Conservation (phyloP, 2,113 vertebrate species). For the Nesoenas mayeri region DNA sequence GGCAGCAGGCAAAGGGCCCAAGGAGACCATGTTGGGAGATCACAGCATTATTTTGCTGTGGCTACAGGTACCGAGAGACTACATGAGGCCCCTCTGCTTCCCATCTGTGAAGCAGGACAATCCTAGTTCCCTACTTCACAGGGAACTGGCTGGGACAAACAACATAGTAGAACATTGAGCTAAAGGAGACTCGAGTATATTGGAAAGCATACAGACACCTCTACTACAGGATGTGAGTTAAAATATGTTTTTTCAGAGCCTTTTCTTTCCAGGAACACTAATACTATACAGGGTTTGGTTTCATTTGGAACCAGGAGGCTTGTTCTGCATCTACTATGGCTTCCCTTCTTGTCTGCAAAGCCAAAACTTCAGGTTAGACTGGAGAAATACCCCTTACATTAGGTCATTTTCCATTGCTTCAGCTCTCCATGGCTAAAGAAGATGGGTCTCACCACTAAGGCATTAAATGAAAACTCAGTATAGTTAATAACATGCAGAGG, state of each 20-base stretch:
- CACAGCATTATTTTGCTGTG: neutral
- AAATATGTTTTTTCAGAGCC: neutral
- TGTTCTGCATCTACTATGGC: neutral
- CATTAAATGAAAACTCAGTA: neutral
- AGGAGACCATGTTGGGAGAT: rapidly evolving
- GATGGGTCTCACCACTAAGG: neutral
- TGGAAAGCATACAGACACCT: neutral
- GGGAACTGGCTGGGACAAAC: neutral
- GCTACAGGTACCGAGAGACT: neutral
- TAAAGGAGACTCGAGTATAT: neutral
- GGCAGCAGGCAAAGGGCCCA: neutral
- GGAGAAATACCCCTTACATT: neutral
- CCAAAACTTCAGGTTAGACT: neutral
- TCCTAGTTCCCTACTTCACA: neutral
- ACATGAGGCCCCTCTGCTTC: rapidly evolving
- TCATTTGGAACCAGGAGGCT: neutral
- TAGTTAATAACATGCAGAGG: neutral
- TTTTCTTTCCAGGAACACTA: neutral
- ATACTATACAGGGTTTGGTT: neutral
- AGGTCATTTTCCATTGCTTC: neutral
- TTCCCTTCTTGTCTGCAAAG: neutral
- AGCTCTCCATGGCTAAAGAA: neutral
- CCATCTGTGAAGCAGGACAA: neutral
- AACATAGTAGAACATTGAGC: neutral
- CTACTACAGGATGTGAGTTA: rapidly evolving